Conservation (phyloP, 92 coral and sea anemone species). For the Metridium senile region DNA sequence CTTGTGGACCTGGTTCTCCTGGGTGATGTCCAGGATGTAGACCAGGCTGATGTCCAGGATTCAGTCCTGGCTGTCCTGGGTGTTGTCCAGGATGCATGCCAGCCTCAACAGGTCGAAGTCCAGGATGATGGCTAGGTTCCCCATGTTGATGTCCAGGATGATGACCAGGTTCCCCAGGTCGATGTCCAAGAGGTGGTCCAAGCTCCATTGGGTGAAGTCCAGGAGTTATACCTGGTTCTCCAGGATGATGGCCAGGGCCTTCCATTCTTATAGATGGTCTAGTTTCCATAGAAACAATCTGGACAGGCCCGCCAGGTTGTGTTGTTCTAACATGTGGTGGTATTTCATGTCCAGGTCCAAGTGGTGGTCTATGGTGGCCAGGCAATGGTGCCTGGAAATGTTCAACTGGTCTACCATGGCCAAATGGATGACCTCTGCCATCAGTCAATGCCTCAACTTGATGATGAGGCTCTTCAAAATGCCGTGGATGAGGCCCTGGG, state of each 20-base stretch:
- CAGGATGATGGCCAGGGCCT: neutral
- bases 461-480: conserved; percentile 22
- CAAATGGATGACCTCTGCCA: conserved; percentile 23
- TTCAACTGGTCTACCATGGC: conserved; percentile 46
- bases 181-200: neutral
- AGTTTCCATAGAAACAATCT: neutral
- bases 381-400: conserved; percentile 57
- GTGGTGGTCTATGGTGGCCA: conserved; percentile 45
- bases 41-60: neutral
- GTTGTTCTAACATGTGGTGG: conserved; percentile 7
- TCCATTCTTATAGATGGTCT: no score
- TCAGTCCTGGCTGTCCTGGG: neutral
- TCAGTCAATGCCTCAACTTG: conserved; percentile 7
- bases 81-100: neutral
- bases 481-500: conserved; percentile 34
- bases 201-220: neutral
- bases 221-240: neutral
- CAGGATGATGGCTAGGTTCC: neutral
- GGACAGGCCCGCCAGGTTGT: neutral
- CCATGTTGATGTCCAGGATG: neutral
- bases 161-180: neutral
- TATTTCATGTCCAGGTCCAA: conserved; percentile 7
- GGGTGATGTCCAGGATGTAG: conserved; percentile 6
- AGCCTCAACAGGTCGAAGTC: neutral
- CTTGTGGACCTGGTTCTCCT: neutral